phyloP scores from a whole-genome alignment of 2,888 invertebrate genomes.

The Caenorhabditis sp. region DNA sequence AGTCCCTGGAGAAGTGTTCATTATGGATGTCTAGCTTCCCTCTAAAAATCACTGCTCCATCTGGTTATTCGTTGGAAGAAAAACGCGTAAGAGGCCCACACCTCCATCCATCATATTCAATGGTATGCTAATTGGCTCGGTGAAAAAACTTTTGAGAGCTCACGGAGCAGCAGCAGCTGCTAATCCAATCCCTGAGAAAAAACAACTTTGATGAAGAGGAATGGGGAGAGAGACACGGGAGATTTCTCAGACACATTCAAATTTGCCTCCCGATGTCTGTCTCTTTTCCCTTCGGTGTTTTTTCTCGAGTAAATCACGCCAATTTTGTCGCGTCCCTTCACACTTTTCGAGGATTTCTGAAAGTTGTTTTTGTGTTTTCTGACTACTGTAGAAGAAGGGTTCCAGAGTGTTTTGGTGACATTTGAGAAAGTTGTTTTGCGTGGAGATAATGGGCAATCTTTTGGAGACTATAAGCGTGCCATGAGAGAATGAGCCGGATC shows the following conservation, averaged over 20 bases:
- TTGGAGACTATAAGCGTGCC: no score
- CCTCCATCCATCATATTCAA: constrained; percentile 17
- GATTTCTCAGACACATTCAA: constrained; percentile 14
- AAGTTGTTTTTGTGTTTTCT: background rate
- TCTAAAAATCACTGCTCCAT: constrained; percentile 1
- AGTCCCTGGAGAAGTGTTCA: constrained; percentile 14
- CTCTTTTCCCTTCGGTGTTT: background rate
- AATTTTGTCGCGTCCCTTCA: constrained; percentile 15
- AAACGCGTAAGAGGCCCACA: constrained; percentile 6
- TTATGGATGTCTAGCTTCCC: constrained; percentile 29
- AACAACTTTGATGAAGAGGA: constrained; percentile 11
- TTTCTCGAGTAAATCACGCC: constrained; percentile 37
- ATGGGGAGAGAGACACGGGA: constrained; percentile 17
- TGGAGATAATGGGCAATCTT: background rate
- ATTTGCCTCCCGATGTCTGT: no score
- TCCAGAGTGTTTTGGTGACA: constrained; percentile 6
- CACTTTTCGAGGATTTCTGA: constrained; percentile 4
- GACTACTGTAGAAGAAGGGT: constrained; percentile 8
- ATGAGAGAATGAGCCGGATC: no score
- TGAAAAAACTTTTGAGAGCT: constrained; percentile 6
- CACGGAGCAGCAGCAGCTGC: constrained; percentile 30
- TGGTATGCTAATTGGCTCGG: constrained; percentile 18
- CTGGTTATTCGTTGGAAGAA: no score
- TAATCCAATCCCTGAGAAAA: constrained; percentile 36
- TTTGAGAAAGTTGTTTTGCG: constrained; percentile 16